Evolutionary conservation across 1,140 invertebrate genomes (phyloP), one percentile per base, ranked within the genome.

Genomic region (Bombus confusus): DNA sequence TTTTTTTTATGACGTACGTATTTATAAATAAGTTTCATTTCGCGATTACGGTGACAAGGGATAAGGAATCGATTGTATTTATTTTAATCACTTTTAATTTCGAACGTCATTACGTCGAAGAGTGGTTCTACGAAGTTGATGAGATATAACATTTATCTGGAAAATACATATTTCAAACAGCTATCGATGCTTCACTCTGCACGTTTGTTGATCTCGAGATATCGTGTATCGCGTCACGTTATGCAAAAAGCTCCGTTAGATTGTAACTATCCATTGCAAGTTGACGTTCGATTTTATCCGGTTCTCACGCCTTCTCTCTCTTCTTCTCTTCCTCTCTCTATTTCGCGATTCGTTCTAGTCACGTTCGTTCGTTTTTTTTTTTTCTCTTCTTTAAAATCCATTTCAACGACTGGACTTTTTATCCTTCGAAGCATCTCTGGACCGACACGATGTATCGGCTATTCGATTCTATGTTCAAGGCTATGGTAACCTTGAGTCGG

Each of bases 381-480:
- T 6, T 28, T n/a, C 59, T 28, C 25, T 52, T 18, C 31, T 52
- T 43, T 15, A 13, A n/a, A 34, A 34, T 69, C 71, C 31, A 43
- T 57, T 39, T 37, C 64, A 34, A 10, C 13, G 62, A 28, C 18
- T 6, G 43, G 57, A 66, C 10, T 37, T 84, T 43, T 85, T 72
- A 80, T 85, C 31, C 34, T 39, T 57, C 52, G 52, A 80, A 8
- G 47, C n/a, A 71, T 79, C 47, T 57, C 8, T 37, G 37, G 22
- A 41, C 22, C 34, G 66, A 31, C 59, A 41, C 34, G 66, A 31
- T 79, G 52, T 75, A 89, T 79, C 37, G 64, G 62, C 66, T 80
- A 71, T 68, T 88, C 64, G 79, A 88, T 86, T 73, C 59, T 59
- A 76, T 68, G 57, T 77, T 86, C 74, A 76, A 85, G 69, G 37